These are phyloP conservation scores for Leptodactylus fuscus DNA, from an alignment of 2,113 vertebrate species.

Conservation along the genomic window DNA sequence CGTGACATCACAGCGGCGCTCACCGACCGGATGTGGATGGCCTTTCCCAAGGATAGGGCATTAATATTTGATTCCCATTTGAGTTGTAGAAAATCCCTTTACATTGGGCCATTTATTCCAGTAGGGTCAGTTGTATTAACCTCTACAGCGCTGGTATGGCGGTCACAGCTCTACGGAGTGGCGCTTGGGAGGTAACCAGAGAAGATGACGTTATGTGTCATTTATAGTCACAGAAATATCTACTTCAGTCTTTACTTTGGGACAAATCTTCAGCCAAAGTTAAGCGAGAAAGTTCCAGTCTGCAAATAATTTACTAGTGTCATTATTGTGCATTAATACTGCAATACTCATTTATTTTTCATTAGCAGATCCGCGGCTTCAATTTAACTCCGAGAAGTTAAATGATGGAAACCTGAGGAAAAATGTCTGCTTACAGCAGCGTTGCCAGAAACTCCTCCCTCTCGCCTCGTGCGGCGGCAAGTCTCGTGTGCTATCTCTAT, in stretches of 20 bases:
- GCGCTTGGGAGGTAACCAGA: too few species aligned
- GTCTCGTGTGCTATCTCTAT: not conserved
- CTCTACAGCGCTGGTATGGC: not conserved
- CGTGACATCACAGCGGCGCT: too few species aligned
- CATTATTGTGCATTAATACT: constrained; percentile 43
- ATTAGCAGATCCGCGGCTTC: not conserved
- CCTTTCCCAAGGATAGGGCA: too few species aligned
- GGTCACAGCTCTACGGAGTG: too few species aligned
- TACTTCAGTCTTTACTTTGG: not conserved
- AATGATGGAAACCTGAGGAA: constrained; percentile 13
- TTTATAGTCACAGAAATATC: not conserved
- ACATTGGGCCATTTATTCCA: not conserved
- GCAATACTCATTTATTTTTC: constrained; percentile 27
- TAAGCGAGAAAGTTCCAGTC: not conserved
- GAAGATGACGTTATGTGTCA: not conserved
- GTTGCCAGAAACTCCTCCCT: not conserved
- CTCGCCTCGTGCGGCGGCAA: not conserved
- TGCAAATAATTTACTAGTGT: constrained; percentile 31
- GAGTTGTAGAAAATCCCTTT: too few species aligned
- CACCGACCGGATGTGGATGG: too few species aligned
- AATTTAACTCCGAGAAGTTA: not conserved
- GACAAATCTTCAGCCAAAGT: not conserved
- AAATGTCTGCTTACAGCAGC: not conserved
- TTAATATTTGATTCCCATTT: too few species aligned
- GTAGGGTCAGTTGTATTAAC: not conserved